phyloP scores from a whole-genome alignment of 2,113 vertebrate species.

The Leucopternis melanops region DNA sequence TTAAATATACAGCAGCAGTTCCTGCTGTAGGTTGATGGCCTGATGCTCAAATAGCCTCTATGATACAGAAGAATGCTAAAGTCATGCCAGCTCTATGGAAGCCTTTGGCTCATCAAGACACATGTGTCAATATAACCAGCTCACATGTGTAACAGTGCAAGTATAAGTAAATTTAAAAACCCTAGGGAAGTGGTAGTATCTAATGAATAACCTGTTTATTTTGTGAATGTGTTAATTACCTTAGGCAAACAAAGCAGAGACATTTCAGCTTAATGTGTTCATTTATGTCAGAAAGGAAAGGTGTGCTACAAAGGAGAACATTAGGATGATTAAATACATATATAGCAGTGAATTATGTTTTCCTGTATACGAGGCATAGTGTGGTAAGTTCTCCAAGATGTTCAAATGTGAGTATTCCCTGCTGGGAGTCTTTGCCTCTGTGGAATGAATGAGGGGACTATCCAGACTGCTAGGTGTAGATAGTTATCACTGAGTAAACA shows the following conservation, averaged over 20 bases:
- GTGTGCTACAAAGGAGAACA: neutral
- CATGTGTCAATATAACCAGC: neutral
- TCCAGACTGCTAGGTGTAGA: neutral
- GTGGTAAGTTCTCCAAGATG: neutral
- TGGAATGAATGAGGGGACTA: neutral
- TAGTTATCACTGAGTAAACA: neutral
- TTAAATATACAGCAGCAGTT: constrained; percentile 19
- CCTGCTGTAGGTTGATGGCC: constrained; percentile 57
- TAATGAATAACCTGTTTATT: neutral
- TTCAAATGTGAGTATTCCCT: neutral
- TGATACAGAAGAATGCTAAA: constrained; percentile 64
- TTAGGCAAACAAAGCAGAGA: neutral
- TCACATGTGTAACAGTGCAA: neutral
- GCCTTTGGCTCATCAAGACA: neutral
- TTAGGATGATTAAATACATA: neutral
- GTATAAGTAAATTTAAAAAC: neutral
- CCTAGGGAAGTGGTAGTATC: neutral
- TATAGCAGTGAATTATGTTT: neutral
- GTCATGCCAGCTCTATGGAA: constrained; percentile 61
- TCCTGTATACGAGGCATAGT: neutral
- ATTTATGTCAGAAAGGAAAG: neutral
- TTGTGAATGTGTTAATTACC: neutral
- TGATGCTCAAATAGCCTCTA: constrained; percentile 56
- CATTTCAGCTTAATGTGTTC: neutral
- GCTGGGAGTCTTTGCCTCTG: neutral